Base-by-base conservation (phyloP, 35 echinoderm and acorn worm genomes). In the Heliocidaris tuberculata region DNA sequence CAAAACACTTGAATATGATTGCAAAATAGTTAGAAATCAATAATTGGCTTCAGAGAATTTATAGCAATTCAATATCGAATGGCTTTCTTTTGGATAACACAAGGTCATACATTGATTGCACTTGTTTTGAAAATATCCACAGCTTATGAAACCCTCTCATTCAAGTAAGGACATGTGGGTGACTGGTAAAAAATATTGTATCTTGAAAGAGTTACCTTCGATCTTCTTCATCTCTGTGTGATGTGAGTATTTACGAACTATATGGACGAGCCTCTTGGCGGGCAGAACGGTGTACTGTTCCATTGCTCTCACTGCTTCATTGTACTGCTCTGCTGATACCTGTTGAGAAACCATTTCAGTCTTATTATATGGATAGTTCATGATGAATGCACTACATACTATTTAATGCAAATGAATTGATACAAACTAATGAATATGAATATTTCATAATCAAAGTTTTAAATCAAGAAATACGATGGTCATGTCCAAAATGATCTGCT, bases 161-260 rank as follows among this genome's bases (percentile, higher is more conserved):
- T 56, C 9, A 13, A 56, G 15, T 13, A 78, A 78, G 65, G 15
- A 15, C 27, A 27, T 19, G 65, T 78, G 27, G 7, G 27, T 78
- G 65, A 78, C 19, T 21, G 24, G 17, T 29, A n/a, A 78, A 42
- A 42, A 78, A 78, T 27, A 78, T 0, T 3, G 19, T n/a, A 78
- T 78, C 4, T 21, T 78, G 21, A 78, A 78, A 27, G 5, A 78
- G 15, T 78, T 78, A 99, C 98, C 97, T 97, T 99, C 98, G 47
- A 99, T 99, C 13, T 85, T 48, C 91, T 99, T 99, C 98, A 99
- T 99, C 31, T 97, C 95, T 60, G 95, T 95, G 86, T 99, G 98
- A 59, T 99, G 98, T 1, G 97, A 91, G 47, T 99, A 99, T 61
- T 99, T 99, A 70, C 96, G 95, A 21, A 97, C 96, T 5, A 99